Percentiles rank a stretch among this genome's conserved stretches.
Evolutionary conservation across 2,113 vertebrate species (phyloP).

Genomic region (Suncus etruscus): DNA sequence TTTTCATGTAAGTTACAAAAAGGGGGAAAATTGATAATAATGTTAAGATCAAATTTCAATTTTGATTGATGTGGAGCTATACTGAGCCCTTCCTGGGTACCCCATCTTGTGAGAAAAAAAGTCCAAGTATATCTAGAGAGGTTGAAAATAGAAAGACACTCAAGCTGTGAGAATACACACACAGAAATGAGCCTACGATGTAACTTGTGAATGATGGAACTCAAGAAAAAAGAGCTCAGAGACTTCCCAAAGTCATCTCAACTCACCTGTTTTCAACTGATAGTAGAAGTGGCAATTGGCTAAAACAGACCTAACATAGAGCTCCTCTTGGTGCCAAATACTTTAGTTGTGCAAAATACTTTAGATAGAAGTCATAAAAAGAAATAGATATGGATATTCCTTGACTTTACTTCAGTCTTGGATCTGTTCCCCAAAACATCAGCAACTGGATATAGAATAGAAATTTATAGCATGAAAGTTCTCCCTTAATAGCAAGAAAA

Average conservation of each 20-base stretch:
- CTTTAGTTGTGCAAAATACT: background rate
- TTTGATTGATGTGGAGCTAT: background rate
- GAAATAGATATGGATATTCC: background rate
- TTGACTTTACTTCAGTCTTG: background rate
- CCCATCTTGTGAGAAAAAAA: background rate
- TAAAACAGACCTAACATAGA: background rate
- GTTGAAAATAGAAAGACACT: constrained; percentile 20
- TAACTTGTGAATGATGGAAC: background rate
- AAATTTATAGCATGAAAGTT: constrained; percentile 5
- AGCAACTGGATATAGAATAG: background rate
- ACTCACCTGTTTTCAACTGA: background rate
- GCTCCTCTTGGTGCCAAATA: background rate
- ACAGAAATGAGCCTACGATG: constrained; percentile 19
- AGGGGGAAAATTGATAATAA: constrained; percentile 18
- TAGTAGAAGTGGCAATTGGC: background rate
- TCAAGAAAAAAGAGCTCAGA: background rate
- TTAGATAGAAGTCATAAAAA: constrained; percentile 34
- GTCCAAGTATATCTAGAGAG: background rate
- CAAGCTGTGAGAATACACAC: background rate
- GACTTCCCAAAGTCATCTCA: background rate
- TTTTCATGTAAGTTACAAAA: constrained; percentile 9
- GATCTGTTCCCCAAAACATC: background rate
- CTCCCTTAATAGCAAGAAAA: constrained; percentile 48
- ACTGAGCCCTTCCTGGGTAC: background rate
- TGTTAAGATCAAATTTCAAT: constrained; percentile 22